Evolutionary conservation across 2,113 vertebrate genomes (phyloP), one percentile per base, ranked within the genome.

Genomic region (Crotalus horridus): DNA sequence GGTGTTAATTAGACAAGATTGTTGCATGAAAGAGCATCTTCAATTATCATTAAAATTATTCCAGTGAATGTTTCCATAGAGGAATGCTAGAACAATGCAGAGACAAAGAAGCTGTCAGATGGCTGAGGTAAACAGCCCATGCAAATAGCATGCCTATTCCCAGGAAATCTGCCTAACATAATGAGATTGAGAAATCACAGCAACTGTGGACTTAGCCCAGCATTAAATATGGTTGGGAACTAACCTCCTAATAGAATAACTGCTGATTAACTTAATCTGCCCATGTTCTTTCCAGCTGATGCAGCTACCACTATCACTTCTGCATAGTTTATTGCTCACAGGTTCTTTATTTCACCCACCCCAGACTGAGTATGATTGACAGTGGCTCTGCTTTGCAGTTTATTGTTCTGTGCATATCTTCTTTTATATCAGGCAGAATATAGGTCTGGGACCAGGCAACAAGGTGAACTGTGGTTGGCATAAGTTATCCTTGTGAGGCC

Each of bases 171-270:
- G 89, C 51, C 46, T 43, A 6, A 6, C 0, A 43, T 15, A 87
- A 24, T 9, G 17, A 1, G 12, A 55, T 0, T 1, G 17, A 13
- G 55, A 61, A 53, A 56, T 4, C 12, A 0, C 0, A 1, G 1
- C 0, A 0, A 43, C 81, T 55, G 8, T 43, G 39, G 12, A 43
- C 17, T 81, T 81, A 81, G 33, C 33, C 74, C 74, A 81, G 33
- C 33, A 81, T 81, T 81, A 81, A 81, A 21, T 81, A 43, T 43
- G n/a, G 74, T 43, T 81, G 74, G 74, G 74, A 33, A 81, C 74
- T 81, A 81, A 81, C 33, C 74, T 7, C 6, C 33, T 81, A 39
- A 81, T 43, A 81, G 74, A 81, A 43, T 81, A 81, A 81, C 74
- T 21, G 74, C 33, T 81, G 74, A 81, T 81, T 81, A 81, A 81